These are phyloP conservation scores for Pogoniulus pusillus DNA, from an alignment of 2,797 vertebrate species.

Conservation along the genomic window DNA sequence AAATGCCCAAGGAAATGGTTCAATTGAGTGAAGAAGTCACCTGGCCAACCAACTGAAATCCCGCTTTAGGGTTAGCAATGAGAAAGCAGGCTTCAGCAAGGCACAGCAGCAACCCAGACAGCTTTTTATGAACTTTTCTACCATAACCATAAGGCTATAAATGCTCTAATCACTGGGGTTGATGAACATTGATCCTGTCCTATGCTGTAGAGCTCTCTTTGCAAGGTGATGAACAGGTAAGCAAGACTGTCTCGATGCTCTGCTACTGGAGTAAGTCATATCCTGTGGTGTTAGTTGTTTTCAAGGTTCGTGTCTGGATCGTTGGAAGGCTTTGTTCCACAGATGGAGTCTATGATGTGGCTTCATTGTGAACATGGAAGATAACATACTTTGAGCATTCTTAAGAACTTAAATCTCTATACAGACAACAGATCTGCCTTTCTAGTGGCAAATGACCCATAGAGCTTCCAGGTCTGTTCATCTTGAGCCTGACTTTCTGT, in stretches of 20 bases:
- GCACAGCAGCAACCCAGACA: neutral
- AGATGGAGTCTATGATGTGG: neutral
- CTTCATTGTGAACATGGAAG: neutral
- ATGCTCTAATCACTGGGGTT: neutral
- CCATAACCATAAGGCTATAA: neutral
- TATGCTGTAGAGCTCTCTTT: neutral
- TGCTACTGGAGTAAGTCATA: neutral
- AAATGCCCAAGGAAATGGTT: neutral
- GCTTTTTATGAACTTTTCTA: neutral
- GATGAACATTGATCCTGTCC: neutral
- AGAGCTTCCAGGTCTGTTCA: neutral
- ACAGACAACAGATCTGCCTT: neutral
- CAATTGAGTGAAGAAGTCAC: neutral
- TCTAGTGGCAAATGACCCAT: neutral
- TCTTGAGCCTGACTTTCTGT: neutral
- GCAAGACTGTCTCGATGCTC: neutral
- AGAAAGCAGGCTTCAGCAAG: neutral
- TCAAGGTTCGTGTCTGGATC: neutral
- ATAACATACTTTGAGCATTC: neutral
- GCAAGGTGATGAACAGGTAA: neutral
- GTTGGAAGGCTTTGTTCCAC: neutral
- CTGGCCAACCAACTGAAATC: fast-evolving
- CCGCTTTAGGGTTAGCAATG: neutral
- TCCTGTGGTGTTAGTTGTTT: neutral
- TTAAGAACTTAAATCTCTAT: neutral